Conservation (phyloP, 2,797 vertebrate genomes). For the Luscinia megarhynchos region DNA sequence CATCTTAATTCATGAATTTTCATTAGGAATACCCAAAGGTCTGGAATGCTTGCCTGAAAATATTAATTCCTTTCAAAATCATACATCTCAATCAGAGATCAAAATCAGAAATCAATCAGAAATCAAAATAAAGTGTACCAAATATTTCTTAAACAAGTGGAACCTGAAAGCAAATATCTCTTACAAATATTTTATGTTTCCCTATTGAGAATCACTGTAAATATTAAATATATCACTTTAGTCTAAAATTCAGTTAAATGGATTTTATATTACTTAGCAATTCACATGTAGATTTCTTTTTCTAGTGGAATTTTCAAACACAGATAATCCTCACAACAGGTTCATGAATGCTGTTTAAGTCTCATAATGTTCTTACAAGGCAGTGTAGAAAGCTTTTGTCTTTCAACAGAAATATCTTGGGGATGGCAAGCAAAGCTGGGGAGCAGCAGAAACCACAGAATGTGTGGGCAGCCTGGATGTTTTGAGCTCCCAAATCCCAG, state of each 20-base stretch:
- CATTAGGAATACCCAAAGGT: background rate
- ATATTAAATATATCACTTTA: background rate
- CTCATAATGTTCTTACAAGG: background rate
- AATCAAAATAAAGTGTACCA: background rate
- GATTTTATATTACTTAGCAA: background rate
- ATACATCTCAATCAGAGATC: background rate
- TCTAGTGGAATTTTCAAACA: background rate
- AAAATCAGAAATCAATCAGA: background rate
- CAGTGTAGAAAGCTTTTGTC: background rate
- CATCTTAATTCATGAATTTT: constrained; percentile 23
- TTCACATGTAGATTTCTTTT: background rate
- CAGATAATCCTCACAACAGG: background rate
- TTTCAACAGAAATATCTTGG: background rate
- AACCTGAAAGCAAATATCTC: background rate
- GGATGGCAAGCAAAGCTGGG: background rate
- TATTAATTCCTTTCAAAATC: background rate
- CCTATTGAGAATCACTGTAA: background rate
- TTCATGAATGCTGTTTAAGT: background rate
- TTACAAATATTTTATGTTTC: background rate
- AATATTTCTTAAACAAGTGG: background rate
- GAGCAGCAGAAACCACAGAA: background rate
- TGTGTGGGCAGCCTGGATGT: background rate
- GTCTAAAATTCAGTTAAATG: background rate
- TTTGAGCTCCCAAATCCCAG: background rate
- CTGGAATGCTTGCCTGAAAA: background rate